Evolutionary conservation across 2,113 vertebrate genomes (phyloP).

Genomic region (Galeopterus variegatus): DNA sequence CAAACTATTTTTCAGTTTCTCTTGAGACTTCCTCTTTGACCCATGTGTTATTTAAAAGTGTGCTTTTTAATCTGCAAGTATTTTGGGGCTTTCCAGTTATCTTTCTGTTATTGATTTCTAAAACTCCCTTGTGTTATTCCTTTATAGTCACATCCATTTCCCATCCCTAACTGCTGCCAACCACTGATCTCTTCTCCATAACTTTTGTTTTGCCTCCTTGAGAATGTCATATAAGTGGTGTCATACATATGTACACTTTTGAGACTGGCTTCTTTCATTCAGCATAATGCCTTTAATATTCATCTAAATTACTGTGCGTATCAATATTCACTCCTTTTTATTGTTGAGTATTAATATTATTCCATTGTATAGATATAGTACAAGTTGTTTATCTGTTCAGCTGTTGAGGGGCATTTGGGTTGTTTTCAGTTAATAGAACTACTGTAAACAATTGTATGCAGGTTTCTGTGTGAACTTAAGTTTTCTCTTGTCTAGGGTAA

Average conservation of each 20-base stretch:
- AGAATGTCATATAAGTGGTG: not conserved
- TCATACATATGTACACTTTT: not conserved
- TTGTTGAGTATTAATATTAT: not conserved
- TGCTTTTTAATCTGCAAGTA: not conserved
- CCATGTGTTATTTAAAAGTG: not conserved
- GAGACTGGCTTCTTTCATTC: not conserved
- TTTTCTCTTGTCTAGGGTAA: constrained; percentile 25
- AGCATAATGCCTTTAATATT: constrained; percentile 17
- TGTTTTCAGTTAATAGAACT: not conserved
- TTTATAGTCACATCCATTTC: not conserved
- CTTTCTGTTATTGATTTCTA: not conserved
- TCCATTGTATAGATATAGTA: not conserved
- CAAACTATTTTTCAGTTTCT: not conserved
- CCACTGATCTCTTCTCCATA: not conserved
- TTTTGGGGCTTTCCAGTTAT: not conserved
- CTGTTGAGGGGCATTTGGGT: not conserved
- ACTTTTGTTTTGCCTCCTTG: not conserved
- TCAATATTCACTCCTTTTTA: constrained; percentile 7
- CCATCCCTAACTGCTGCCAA: not conserved
- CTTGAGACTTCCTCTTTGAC: constrained; percentile 6
- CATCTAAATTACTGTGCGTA: not conserved
- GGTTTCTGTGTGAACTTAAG: not conserved
- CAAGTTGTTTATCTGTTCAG: not conserved
- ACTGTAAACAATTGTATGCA: not conserved
- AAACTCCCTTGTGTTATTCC: not conserved